These are phyloP conservation scores for Drosophila putrida DNA, from an alignment of 2,888 invertebrate genomes.

Conservation along the genomic window DNA sequence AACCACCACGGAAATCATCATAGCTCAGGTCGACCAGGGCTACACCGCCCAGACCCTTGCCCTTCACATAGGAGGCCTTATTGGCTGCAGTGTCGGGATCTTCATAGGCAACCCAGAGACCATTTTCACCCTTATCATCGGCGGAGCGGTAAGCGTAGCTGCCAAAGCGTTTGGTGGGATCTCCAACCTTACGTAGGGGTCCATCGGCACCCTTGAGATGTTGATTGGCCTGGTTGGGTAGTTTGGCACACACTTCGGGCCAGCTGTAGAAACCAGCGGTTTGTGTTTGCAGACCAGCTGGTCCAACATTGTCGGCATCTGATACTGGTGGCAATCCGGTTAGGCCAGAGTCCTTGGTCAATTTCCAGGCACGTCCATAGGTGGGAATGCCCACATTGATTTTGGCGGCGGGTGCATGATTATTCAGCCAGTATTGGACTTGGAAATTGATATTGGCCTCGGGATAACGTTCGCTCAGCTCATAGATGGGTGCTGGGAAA, in stretches of 20 bases:
- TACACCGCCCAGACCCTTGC: slow-evolving; percentile 92
- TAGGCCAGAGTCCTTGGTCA: slow-evolving; percentile 90
- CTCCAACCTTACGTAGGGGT: slow-evolving; percentile 90
- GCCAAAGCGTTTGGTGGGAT: slow-evolving; percentile 93
- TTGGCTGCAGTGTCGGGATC: slow-evolving; percentile 93
- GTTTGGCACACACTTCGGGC: slow-evolving; percentile 91
- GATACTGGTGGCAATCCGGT: slow-evolving; percentile 92
- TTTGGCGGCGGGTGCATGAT: slow-evolving; percentile 88
- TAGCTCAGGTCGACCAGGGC: slow-evolving; percentile 91
- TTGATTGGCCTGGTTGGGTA: slow-evolving; percentile 87
- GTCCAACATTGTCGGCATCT: slow-evolving; percentile 89
- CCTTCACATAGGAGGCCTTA: slow-evolving; percentile 90
- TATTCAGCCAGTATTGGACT: slow-evolving; percentile 88
- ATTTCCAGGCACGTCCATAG: slow-evolving; percentile 91
- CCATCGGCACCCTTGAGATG: slow-evolving; percentile 88
- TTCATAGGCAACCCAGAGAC: slow-evolving; percentile 93
- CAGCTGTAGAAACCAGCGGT: slow-evolving; percentile 91
- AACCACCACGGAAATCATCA: slow-evolving; percentile 93
- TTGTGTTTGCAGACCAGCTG: slow-evolving; percentile 90
- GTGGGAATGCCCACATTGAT: slow-evolving; percentile 90
- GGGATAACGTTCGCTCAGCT: slow-evolving; percentile 90
- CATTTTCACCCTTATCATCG: slow-evolving; percentile 88
- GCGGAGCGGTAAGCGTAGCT: slow-evolving; percentile 92
- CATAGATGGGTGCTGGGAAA: slow-evolving; percentile 90
- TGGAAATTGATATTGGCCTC: slow-evolving; percentile 89